phyloP scores from a whole-genome alignment of 2,888 invertebrate species.

The Rhamphomyia laevipes region DNA sequence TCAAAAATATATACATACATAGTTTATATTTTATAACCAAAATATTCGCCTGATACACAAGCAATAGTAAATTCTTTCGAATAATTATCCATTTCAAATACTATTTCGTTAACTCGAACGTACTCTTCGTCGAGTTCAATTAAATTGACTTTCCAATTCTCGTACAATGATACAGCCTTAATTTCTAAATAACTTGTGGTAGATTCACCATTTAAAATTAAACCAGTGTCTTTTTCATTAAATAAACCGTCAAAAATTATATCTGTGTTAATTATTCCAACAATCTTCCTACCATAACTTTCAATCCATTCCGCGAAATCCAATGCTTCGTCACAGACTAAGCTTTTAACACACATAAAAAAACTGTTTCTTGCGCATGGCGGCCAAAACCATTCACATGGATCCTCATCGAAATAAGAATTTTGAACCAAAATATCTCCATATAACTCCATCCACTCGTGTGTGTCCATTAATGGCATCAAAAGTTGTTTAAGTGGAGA shows the following conservation, averaged over 20 bases:
- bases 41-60: not conserved
- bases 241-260: not conserved
- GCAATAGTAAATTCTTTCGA: not conserved
- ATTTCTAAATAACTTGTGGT: not conserved
- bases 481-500: no score
- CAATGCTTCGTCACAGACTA: no score
- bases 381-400: not conserved
- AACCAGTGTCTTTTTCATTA: not conserved
- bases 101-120: not conserved
- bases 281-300: not conserved
- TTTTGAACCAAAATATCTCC: not conserved
- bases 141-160: not conserved
- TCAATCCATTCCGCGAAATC: not conserved
- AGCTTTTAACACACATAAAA: not conserved
- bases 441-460: not conserved
- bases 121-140: not conserved
- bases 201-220: not conserved
- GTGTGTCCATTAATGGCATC: not conserved
- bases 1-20: not conserved
- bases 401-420: not conserved
- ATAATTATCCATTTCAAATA: not conserved
- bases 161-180: not conserved
- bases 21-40: not conserved
- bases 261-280: not conserved
- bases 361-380: not conserved